Conservation (phyloP, 1,140 invertebrate genomes). For the Zaprionus tsacasi region DNA sequence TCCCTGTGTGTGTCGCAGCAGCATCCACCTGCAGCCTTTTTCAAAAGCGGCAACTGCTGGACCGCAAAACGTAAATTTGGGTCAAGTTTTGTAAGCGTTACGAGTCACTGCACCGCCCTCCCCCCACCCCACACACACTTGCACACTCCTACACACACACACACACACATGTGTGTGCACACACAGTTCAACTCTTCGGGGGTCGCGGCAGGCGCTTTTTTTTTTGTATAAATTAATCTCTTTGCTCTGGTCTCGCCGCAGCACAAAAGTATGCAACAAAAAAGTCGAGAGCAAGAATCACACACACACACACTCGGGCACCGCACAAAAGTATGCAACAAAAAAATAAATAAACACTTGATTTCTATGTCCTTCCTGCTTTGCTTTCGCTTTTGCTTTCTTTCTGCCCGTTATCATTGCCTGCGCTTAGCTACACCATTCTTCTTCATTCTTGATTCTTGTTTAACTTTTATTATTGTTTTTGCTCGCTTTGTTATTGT, state of each 20-base stretch:
- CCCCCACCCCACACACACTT: too few relatives aligned
- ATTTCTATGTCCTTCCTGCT: slow-evolving; percentile 31
- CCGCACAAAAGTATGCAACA: neutral
- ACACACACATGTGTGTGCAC: slow-evolving; percentile 3
- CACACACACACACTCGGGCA: neutral
- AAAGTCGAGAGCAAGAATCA: too few relatives aligned
- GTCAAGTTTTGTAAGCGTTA: slow-evolving; percentile 75
- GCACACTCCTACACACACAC: neutral
- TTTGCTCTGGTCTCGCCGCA: neutral
- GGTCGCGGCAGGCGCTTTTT: neutral
- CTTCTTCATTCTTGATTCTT: slow-evolving; percentile 33
- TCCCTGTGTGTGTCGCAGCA: slow-evolving; percentile 21
- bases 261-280: slow-evolving; percentile 38
- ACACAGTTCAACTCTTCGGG: slow-evolving; percentile 21
- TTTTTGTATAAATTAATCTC: slow-evolving; percentile 24
- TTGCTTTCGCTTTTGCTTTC: neutral
- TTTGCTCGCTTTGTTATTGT: slow-evolving; percentile 27
- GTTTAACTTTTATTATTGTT: slow-evolving; percentile 44
- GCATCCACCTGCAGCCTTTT: slow-evolving; percentile 19
- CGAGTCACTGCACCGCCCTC: slow-evolving; percentile 20
- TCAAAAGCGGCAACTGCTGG: slow-evolving; percentile 58
- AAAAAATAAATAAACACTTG: slow-evolving; percentile 57
- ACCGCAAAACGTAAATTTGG: slow-evolving; percentile 77
- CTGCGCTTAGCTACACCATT: too few relatives aligned
- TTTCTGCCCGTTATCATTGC: slow-evolving; percentile 8